These are phyloP conservation scores for Colistium nudipinnis DNA, from an alignment of 2,113 vertebrate genomes.

Conservation along the genomic window DNA sequence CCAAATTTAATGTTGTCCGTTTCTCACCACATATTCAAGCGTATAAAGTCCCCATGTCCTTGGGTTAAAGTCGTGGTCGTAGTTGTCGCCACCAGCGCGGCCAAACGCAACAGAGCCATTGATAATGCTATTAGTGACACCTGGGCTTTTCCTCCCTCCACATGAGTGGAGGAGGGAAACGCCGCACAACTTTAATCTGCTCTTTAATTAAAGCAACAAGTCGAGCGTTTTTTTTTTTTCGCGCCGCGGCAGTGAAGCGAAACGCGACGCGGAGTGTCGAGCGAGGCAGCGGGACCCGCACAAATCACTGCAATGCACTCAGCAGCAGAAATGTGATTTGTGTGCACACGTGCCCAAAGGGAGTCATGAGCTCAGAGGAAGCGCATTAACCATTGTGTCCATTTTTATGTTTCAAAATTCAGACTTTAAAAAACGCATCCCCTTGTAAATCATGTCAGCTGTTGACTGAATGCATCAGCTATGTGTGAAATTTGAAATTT, in stretches of 20 bases:
- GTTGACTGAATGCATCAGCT: not conserved
- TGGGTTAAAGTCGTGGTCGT: no score
- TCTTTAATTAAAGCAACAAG: slow-evolving; percentile 37
- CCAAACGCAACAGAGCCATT: not conserved
- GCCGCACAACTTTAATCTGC: slow-evolving; percentile 11
- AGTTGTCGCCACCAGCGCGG: no score
- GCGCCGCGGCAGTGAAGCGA: not conserved
- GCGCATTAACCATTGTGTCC: not conserved
- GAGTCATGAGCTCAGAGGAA: slow-evolving; percentile 13
- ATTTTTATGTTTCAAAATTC: not conserved
- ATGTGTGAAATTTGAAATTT: slow-evolving; percentile 39
- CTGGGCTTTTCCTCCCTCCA: not conserved
- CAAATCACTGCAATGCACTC: not conserved
- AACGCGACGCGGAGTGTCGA: slow-evolving; percentile 4
- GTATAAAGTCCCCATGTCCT: no score
- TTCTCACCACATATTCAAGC: no score
- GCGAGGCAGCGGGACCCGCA: slow-evolving; percentile 1
- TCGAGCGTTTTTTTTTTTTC: slow-evolving; percentile 14
- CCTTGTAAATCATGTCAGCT: not conserved
- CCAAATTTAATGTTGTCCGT: no score
- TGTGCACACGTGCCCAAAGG: not conserved
- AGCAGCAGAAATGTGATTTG: slow-evolving; percentile 22
- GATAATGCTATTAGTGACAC: slow-evolving; percentile 1
- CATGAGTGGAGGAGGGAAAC: not conserved
- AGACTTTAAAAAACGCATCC: not conserved